Percentiles rank a stretch among this genome's conserved stretches.
Conservation (phyloP, 2,888 invertebrate species). For the Lottia gigantea region DNA sequence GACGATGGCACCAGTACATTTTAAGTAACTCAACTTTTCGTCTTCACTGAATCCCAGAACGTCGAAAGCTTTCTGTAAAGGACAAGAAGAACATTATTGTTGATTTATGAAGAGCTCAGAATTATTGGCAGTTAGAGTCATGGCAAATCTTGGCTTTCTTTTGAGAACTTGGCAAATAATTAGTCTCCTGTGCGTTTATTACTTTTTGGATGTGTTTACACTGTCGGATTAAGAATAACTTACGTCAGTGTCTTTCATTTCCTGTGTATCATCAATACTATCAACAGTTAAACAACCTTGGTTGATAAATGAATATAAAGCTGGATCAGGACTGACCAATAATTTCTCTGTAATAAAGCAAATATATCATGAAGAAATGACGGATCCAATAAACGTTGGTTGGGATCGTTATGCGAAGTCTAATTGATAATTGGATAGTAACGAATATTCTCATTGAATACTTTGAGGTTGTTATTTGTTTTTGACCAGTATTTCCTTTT, state of each 20-base stretch:
- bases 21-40: slow-evolving; percentile 96
- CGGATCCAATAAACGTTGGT: too few species aligned
- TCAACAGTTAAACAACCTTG: slow-evolving; percentile 96
- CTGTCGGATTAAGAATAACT: slow-evolving; percentile 17
- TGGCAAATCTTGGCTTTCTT: background rate
- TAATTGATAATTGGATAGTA: too few species aligned
- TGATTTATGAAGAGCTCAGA: too few species aligned
- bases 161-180: background rate
- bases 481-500: too few species aligned
- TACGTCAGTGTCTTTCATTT: slow-evolving; percentile 73
- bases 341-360: slow-evolving; percentile 76
- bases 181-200: too few species aligned
- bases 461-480: too few species aligned
- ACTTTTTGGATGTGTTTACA: too few species aligned
- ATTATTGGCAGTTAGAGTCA: too few species aligned
- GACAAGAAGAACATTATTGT: too few species aligned
- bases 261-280: slow-evolving; percentile 93
- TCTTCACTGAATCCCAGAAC: slow-evolving; percentile 93
- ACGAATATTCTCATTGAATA: too few species aligned
- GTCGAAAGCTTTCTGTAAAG: slow-evolving; percentile 91
- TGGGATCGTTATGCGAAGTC: too few species aligned
- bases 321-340: slow-evolving; percentile 82
- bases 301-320: slow-evolving; percentile 86
- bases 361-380: background rate
- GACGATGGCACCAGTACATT: slow-evolving; percentile 96